Percentiles rank a stretch among this genome's conserved stretches.
These are phyloP conservation scores for Sarcoramphus papa DNA, from an alignment of 2,797 vertebrate species.

Conservation along the genomic window DNA sequence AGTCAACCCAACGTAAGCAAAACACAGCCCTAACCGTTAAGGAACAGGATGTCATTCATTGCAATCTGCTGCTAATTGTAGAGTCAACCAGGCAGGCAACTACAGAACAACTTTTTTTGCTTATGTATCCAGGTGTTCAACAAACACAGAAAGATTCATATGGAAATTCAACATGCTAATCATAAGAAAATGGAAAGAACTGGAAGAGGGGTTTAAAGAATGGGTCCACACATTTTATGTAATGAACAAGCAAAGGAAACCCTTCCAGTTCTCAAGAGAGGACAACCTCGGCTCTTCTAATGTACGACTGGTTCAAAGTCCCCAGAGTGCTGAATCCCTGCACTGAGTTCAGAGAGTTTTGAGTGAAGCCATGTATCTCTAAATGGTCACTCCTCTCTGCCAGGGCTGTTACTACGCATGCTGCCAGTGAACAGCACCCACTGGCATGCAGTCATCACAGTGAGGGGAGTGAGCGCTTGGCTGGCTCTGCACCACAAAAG, in stretches of 20 bases:
- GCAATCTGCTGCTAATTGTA: neutral
- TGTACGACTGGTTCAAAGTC: neutral
- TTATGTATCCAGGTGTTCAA: neutral
- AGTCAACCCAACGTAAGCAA: neutral
- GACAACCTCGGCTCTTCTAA: accelerated
- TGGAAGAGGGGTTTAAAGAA: neutral
- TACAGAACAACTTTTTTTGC: neutral
- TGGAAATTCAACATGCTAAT: neutral
- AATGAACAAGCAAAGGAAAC: neutral
- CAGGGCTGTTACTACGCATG: neutral
- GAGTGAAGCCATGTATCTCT: neutral
- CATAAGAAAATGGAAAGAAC: neutral
- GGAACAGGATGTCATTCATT: neutral
- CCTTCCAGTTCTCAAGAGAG: neutral
- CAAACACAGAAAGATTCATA: neutral
- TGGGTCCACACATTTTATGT: accelerated
- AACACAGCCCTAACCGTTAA: neutral
- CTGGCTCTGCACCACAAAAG: neutral
- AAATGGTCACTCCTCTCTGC: neutral
- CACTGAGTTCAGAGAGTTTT: neutral
- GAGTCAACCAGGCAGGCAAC: neutral
- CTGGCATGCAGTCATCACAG: accelerated
- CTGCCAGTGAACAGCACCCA: neutral
- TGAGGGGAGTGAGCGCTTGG: accelerated
- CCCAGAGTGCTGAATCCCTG: neutral